These are phyloP conservation scores for Tenthredo notha DNA, from an alignment of 2,888 invertebrate species.

Conservation along the genomic window DNA sequence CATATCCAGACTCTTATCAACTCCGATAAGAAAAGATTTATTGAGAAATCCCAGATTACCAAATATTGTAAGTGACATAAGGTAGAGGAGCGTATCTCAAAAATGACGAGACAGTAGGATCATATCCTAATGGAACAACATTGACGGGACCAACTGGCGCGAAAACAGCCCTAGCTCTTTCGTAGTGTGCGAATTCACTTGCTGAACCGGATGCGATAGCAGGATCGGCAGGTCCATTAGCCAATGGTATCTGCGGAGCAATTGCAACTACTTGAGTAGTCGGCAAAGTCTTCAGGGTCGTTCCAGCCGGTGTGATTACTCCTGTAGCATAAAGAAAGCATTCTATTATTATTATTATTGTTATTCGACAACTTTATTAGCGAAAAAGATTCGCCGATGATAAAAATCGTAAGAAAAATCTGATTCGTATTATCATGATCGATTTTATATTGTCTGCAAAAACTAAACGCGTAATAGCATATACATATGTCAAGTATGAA, in stretches of 20 bases:
- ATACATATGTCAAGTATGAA: not conserved
- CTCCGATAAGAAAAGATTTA: not conserved
- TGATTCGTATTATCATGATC: not conserved
- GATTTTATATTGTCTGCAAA: not conserved
- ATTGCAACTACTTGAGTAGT: slow-evolving; percentile 8
- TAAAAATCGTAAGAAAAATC: not conserved
- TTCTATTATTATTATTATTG: not conserved
- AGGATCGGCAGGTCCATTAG: not conserved
- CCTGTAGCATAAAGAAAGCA: not conserved
- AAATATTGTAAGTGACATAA: slow-evolving; percentile 49
- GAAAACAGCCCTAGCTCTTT: slow-evolving; percentile 29
- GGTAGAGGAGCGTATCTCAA: slow-evolving; percentile 49
- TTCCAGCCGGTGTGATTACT: slow-evolving; percentile 54
- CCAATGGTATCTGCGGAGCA: slow-evolving; percentile 5
- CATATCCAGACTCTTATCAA: not conserved
- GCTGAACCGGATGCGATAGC: not conserved
- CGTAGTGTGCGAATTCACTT: not conserved
- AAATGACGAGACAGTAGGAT: slow-evolving; percentile 15
- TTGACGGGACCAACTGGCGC: slow-evolving; percentile 28
- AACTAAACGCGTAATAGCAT: not conserved
- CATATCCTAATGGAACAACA: slow-evolving; percentile 34
- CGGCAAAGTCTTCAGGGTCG: slow-evolving; percentile 48
- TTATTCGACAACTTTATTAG: not conserved
- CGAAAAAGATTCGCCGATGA: not conserved
- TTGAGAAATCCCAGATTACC: not conserved